Percentiles rank a stretch among this genome's conserved stretches.
Evolutionary conservation across 2,797 vertebrate species (phyloP).

Genomic region (Acridotheres tristis): DNA sequence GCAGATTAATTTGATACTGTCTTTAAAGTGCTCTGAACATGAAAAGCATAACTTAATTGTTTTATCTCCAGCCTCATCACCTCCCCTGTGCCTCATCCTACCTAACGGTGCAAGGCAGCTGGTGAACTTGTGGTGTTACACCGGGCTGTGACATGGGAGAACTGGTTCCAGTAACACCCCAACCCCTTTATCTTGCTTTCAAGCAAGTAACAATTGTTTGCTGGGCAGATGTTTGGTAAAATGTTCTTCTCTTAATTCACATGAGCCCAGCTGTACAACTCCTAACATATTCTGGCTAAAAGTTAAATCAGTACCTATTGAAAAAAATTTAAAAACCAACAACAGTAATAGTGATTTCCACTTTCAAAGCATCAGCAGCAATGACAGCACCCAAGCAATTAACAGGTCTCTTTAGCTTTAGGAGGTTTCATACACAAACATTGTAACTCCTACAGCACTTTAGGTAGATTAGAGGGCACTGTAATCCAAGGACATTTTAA

Average conservation of each 20-base stretch:
- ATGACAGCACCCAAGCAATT: neutral
- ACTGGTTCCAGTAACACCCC: neutral
- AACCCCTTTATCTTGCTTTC: neutral
- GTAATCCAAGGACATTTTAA: neutral
- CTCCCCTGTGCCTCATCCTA: neutral
- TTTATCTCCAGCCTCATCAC: neutral
- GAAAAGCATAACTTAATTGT: neutral
- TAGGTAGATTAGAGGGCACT: neutral
- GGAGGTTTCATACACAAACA: neutral
- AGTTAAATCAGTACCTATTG: neutral
- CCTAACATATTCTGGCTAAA: neutral
- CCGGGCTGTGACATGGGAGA: neutral
- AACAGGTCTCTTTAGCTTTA: neutral
- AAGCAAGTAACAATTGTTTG: neutral
- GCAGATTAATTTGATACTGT: neutral
- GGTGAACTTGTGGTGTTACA: neutral
- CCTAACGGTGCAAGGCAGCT: neutral
- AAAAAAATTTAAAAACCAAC: fast-evolving
- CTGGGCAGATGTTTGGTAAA: neutral
- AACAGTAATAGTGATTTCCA: neutral
- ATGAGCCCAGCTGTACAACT: neutral
- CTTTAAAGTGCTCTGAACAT: neutral
- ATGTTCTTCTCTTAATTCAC: neutral
- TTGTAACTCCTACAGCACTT: neutral
- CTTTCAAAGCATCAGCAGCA: neutral